Conservation (phyloP, 2,797 vertebrate species). For the Pseudochirops corinnae region DNA sequence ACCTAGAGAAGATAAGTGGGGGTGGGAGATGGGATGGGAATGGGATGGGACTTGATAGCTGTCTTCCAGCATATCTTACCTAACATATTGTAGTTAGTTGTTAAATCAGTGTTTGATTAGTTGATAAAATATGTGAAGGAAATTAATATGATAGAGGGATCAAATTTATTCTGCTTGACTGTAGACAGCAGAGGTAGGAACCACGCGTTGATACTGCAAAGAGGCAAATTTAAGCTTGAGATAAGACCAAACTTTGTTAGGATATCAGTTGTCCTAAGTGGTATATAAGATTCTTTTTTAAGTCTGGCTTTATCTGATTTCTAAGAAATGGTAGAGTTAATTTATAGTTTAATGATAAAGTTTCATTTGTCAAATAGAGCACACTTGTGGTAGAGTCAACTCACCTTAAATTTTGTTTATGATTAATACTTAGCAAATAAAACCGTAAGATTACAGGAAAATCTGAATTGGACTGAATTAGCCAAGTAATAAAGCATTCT, state of each 20-base stretch:
- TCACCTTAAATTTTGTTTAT: not conserved
- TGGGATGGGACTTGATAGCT: not conserved
- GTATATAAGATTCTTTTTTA: not conserved
- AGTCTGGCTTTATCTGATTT: not conserved
- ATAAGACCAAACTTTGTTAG: not conserved
- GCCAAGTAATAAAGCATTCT: not conserved
- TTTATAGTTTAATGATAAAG: not conserved
- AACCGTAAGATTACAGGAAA: not conserved
- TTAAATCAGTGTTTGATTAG: not conserved
- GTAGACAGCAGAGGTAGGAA: not conserved
- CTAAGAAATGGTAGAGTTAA: not conserved
- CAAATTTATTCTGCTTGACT: not conserved
- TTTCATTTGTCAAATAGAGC: not conserved
- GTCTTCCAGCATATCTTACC: not conserved
- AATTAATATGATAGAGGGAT: not conserved
- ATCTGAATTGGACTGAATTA: not conserved
- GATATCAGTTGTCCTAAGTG: not conserved
- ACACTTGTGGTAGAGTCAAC: not conserved
- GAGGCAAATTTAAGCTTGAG: not conserved
- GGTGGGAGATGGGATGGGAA: too few relatives aligned
- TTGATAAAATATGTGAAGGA: not conserved
- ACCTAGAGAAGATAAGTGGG: not conserved
- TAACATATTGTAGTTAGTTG: not conserved
- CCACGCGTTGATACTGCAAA: not conserved
- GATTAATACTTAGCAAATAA: not conserved